A percentile compares a stretch with the other conserved stretches of the same genome.
Conservation (phyloP, 2,888 invertebrate species). For the Falcaria lacertinaria region DNA sequence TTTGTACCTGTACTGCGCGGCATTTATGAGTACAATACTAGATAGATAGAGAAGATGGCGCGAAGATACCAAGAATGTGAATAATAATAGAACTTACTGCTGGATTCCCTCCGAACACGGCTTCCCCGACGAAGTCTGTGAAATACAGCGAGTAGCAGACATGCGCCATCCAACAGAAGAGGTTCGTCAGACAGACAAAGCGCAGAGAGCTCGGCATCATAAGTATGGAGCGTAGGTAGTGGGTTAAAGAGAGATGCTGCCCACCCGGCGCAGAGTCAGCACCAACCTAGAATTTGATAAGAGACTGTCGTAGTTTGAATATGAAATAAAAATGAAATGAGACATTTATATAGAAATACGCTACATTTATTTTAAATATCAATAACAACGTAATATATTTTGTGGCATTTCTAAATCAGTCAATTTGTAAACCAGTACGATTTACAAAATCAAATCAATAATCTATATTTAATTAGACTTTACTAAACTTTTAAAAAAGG, state of each 20-base stretch:
- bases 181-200: slow-evolving; percentile 93
- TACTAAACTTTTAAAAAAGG: too few species aligned
- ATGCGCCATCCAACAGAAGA: slow-evolving; percentile 99
- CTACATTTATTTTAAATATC: too few species aligned
- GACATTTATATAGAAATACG: too few species aligned
- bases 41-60: not conserved
- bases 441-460: too few species aligned
- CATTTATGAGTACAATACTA: not conserved
- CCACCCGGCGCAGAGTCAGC: slow-evolving; percentile 17
- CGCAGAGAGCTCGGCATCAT: slow-evolving; percentile 93
- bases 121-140: slow-evolving; percentile 96
- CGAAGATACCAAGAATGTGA: not conserved
- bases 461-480: too few species aligned
- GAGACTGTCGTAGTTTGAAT: too few species aligned
- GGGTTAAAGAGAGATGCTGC: slow-evolving; percentile 77
- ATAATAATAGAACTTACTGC: slow-evolving; percentile 69
- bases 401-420: too few species aligned
- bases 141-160: slow-evolving; percentile 98
- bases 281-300: slow-evolving; percentile 30
- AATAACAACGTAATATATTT: too few species aligned
- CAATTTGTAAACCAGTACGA: too few species aligned
- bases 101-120: slow-evolving; percentile 93
- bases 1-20: too few species aligned
- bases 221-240: slow-evolving; percentile 94
- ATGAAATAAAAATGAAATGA: too few species aligned